A percentile compares a stretch with the other conserved stretches of the same genome.
These are phyloP conservation scores for Eriocheir sinensis DNA, from an alignment of 1,140 invertebrate genomes.

Conservation along the genomic window DNA sequence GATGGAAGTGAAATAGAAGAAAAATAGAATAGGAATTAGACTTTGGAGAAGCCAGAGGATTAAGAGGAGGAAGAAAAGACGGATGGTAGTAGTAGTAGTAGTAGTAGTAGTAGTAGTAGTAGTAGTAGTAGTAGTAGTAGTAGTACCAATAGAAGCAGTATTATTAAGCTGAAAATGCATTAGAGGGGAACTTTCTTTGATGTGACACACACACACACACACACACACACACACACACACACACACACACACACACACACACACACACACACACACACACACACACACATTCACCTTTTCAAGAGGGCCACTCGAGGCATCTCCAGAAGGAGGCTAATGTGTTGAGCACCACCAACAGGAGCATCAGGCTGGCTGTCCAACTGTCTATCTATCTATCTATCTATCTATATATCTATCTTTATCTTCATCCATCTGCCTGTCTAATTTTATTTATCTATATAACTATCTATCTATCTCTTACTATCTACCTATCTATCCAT, in stretches of 20 bases:
- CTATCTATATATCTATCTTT: too few relatives aligned
- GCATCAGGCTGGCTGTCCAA: too few relatives aligned
- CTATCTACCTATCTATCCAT: too few relatives aligned
- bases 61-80: not conserved
- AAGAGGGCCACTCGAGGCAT: not conserved
- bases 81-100: not conserved
- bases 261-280: conserved; percentile 8
- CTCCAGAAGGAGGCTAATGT: not conserved
- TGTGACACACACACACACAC: not conserved
- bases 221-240: conserved; percentile 39
- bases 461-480: too few relatives aligned
- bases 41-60: not conserved
- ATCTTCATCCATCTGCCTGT: too few relatives aligned
- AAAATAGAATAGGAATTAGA: not conserved
- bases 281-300: not conserved
- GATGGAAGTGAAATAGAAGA: not conserved
- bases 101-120: not conserved
- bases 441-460: too few relatives aligned
- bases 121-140: conserved; percentile 18
- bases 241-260: conserved; percentile 18
- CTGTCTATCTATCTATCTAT: too few relatives aligned
- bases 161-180: too few relatives aligned
- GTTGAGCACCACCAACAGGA: not conserved
- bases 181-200: not conserved
- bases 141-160: too few relatives aligned